These are phyloP conservation scores for Vandiemenella viatica DNA, from an alignment of 2,888 invertebrate genomes.

Conservation along the genomic window DNA sequence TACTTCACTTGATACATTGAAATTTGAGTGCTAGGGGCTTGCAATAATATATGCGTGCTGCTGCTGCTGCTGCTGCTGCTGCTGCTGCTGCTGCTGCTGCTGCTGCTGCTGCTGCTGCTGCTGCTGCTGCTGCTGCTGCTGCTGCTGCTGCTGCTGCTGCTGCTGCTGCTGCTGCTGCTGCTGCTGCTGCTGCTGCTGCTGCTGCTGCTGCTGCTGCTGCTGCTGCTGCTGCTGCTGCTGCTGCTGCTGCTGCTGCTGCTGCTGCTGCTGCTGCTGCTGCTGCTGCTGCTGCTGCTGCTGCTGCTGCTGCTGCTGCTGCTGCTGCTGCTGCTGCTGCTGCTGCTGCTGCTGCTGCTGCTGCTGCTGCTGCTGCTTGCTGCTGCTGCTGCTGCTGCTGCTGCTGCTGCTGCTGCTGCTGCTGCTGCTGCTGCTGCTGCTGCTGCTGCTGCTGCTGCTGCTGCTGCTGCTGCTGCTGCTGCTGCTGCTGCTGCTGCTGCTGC, in stretches of 20 bases:
- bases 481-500: constrained; percentile 5
- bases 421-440: constrained; percentile 5
- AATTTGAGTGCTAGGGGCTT: too few relatives aligned
- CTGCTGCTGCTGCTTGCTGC: too few relatives aligned
- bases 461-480: constrained; percentile 5
- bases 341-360: background rate
- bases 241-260: constrained; percentile 4
- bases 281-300: constrained; percentile 5
- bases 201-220: constrained; percentile 5
- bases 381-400: too few relatives aligned
- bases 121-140: constrained; percentile 5
- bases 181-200: constrained; percentile 5
- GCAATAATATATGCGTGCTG: constrained; percentile 1
- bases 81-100: constrained; percentile 5
- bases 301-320: constrained; percentile 5
- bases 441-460: constrained; percentile 4
- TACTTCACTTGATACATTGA: too few relatives aligned
- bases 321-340: background rate
- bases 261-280: constrained; percentile 5
- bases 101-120: constrained; percentile 5
- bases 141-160: constrained; percentile 5
- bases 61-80: constrained; percentile 5
- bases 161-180: constrained; percentile 5
- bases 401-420: constrained; percentile 5
- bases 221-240: constrained; percentile 5